These are phyloP conservation scores for Bolborhynchus lineola DNA, from an alignment of 2,113 vertebrate species.

Conservation along the genomic window DNA sequence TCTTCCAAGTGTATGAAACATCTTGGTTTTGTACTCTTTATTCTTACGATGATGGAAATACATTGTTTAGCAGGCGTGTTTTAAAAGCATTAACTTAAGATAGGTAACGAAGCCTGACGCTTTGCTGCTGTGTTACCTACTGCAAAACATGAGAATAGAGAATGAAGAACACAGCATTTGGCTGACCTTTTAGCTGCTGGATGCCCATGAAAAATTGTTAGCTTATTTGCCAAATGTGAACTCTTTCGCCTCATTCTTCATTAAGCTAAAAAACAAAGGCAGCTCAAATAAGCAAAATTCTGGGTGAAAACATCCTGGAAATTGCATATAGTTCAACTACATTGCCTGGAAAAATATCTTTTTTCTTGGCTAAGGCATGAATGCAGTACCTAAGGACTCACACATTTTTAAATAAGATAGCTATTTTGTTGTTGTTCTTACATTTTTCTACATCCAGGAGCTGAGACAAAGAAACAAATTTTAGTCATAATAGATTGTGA, in stretches of 20 bases:
- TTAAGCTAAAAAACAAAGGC: background rate
- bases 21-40: background rate
- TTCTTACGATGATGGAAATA: background rate
- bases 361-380: background rate
- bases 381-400: background rate
- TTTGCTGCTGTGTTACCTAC: background rate
- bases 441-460: background rate
- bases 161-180: background rate
- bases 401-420: background rate
- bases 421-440: background rate
- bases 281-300: background rate
- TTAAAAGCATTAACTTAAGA: background rate
- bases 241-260: background rate
- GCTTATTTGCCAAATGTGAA: background rate
- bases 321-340: background rate
- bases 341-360: background rate
- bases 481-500: background rate
- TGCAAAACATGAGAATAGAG: background rate
- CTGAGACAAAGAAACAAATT: background rate
- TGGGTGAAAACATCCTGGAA: background rate
- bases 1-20: background rate
- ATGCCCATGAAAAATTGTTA: background rate
- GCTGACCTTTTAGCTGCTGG: background rate
- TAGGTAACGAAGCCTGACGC: background rate
- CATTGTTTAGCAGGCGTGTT: background rate